Evolutionary conservation across 2,797 vertebrate species (phyloP), one percentile per base, ranked within the genome.

Genomic region (Chloroceryle inda): DNA sequence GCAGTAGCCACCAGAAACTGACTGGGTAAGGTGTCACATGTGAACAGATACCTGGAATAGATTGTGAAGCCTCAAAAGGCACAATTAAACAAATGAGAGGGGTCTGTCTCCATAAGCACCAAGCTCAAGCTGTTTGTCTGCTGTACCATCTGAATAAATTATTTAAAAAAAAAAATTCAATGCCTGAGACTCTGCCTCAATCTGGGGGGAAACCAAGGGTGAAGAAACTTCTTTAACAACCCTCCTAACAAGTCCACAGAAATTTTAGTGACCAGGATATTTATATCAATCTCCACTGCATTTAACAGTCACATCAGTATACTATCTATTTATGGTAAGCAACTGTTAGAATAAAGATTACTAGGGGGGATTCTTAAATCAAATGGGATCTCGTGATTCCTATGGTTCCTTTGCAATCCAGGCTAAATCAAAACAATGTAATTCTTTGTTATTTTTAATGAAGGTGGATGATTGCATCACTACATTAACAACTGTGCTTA

Each of bases 361-460:
- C 22, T n/a, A 33, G 20, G 19, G 20, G 19, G 80, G 24, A 77
- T 40, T 63, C 62, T 92, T 95, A 93, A 88, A 81, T 93, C 93
- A 96, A 95, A 62, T 69, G 21, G 64, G 80, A 87, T 87, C 68
- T 82, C 62, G 37, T 63, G 55, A 74, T 33, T 82, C 58, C 37
- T 66, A 22, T 59, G 31, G 78, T 91, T 94, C 40, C 59, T 77
- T 45, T n/a, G 45, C 27, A 97, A 94, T 82, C 67, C 33, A 67
- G 68, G 26, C 68, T 94, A 84, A 86, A 92, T 75, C 17, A 63
- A 63, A 87, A 88, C 88, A 80, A 49, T 37, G 37, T 8, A 37
- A 37, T 84, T 89, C 74, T 88, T 85, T 73, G 47, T 95, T 93
- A 21, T n/a, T 85, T 91, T 81, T 66, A 93, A 52, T 55, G 38